A percentile compares a stretch with the other conserved stretches of the same genome.
These are phyloP conservation scores for Lontra canadensis DNA, from an alignment of 2,113 vertebrate species.

Conservation along the genomic window DNA sequence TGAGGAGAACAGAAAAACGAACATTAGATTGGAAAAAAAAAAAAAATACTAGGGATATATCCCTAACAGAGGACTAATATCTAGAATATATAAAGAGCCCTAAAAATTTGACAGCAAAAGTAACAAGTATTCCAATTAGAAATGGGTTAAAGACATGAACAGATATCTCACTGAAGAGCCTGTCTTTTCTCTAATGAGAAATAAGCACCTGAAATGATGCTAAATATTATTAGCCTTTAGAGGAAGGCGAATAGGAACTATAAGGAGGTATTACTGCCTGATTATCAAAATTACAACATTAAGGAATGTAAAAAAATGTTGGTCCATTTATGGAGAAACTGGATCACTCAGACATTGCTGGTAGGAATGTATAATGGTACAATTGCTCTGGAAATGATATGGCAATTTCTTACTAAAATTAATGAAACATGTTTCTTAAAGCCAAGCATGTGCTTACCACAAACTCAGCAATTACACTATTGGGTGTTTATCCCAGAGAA, in stretches of 20 bases:
- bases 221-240: neutral
- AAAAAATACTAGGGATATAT: neutral
- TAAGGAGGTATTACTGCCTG: neutral
- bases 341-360: neutral
- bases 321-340: neutral
- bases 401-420: neutral
- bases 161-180: neutral
- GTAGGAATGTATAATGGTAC: neutral
- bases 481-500: neutral
- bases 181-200: neutral
- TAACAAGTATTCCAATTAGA: neutral
- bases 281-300: neutral
- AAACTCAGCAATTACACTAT: neutral
- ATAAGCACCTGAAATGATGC: neutral
- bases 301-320: neutral
- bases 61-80: neutral
- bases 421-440: neutral
- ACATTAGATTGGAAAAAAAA: neutral
- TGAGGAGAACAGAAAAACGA: neutral
- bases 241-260: neutral
- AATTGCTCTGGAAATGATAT: neutral
- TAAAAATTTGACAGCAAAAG: neutral
- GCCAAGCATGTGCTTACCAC: neutral
- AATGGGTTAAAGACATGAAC: neutral
- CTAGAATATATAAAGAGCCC: neutral